Evolutionary conservation across 2,797 vertebrate genomes (phyloP).

Genomic region (Cryptoprocta ferox): DNA sequence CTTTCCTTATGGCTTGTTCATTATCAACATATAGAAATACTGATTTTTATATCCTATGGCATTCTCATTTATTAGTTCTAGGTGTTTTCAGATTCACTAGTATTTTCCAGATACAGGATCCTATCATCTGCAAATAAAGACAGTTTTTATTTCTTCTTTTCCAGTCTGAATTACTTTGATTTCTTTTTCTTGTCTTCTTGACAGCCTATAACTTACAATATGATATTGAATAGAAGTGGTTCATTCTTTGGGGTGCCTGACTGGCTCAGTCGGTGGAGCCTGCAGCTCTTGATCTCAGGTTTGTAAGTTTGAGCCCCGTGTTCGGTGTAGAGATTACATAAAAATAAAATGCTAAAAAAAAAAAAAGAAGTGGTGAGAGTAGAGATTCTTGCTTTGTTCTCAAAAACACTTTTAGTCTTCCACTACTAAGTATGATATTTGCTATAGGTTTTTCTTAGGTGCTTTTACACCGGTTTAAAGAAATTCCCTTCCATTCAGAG

Average conservation of each 20-base stretch:
- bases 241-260: neutral
- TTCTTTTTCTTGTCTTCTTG: neutral
- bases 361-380: neutral
- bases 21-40: neutral
- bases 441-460: neutral
- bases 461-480: neutral
- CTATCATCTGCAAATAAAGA: neutral
- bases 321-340: neutral
- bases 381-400: neutral
- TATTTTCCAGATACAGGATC: neutral
- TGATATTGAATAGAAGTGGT: neutral
- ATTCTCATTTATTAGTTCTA: neutral
- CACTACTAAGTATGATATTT: neutral
- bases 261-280: neutral
- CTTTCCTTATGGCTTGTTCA: neutral
- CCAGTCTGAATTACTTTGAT: neutral
- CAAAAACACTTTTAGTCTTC: neutral
- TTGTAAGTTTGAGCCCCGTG: neutral
- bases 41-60: neutral
- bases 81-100: neutral
- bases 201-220: neutral
- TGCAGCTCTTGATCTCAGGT: neutral
- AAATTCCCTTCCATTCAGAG: neutral
- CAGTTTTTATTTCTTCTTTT: constrained; percentile 19
- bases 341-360: neutral